Base-by-base conservation (phyloP, 2,113 vertebrate genomes). In the Eretmochelys imbricata region DNA sequence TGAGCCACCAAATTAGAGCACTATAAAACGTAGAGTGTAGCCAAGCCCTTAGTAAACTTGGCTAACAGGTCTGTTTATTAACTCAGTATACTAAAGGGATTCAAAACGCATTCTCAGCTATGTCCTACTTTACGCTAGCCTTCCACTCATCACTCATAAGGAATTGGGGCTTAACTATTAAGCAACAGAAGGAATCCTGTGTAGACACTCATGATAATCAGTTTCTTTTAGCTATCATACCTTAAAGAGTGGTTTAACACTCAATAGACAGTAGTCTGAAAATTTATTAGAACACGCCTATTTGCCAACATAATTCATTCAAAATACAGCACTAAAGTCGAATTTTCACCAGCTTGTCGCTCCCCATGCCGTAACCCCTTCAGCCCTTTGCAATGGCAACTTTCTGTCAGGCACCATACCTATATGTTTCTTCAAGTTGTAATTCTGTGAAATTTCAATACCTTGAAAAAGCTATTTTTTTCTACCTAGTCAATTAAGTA, bases 321-420 rank as follows among this genome's bases (percentile, higher is more conserved):
- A 35, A 35, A 35, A 80, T 50, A 50, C 17, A 78, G 8, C 75
- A 46, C 75, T 13, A 25, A 57, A 87, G 51, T 1, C 57, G 13
- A 86, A 69, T 65, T 46, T 85, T 42, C 13, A 20, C 29, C 38
- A 22, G 17, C 8, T 82, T 16, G 38, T 9, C 49, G 78, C 35
- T 29, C 65, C 25, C 54, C 20, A 6, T 6, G 78, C 76, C 89
- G 11, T 87, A 89, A 57, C 24, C 55, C 55, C 14, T 48, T 78
- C 22, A n/a, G 31, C 8, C 19, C 48, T 69, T 82, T 82, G 51
- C 14, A 94, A 89, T 94, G 88, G 3, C 31, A 89, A 93, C 10
- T 59, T 85, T 11, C 55, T 35, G 82, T 10, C 54, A 51, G 20
- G 49, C 1, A 49, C 24, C 10, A 10, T 25, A 80, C 6, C 8